Percentiles rank a stretch among this genome's conserved stretches.
Conservation (phyloP, 1,140 invertebrate species). For the Drosophila aff. region DNA sequence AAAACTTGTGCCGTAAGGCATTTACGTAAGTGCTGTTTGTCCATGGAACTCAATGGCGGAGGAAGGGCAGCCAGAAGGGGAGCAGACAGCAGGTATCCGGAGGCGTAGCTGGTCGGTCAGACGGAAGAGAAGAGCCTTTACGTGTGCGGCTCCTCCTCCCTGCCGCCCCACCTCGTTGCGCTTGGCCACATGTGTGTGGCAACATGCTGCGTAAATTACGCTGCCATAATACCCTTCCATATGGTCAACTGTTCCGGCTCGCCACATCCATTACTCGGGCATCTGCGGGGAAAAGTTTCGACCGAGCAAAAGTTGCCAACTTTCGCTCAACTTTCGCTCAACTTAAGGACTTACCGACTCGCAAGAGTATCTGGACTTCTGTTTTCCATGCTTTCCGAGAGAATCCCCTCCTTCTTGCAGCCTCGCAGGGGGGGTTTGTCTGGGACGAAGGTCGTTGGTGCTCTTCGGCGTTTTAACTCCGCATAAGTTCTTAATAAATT, state of each 20-base stretch:
- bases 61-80: background rate
- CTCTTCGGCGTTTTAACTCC: slow-evolving; percentile 54
- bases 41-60: slow-evolving; percentile 24
- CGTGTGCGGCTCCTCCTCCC: background rate
- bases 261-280: slow-evolving; percentile 28
- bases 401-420: background rate
- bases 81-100: slow-evolving; percentile 3
- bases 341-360: slow-evolving; percentile 28
- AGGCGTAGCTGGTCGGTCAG: slow-evolving; percentile 24
- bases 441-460: slow-evolving; percentile 21
- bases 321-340: slow-evolving; percentile 30
- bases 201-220: slow-evolving; percentile 64
- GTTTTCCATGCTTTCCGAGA: background rate
- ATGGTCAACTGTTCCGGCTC: slow-evolving; percentile 41
- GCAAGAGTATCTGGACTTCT: slow-evolving; percentile 51
- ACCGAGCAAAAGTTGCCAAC: slow-evolving; percentile 32
- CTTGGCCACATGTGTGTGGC: slow-evolving; percentile 61
- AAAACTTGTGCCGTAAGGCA: slow-evolving; percentile 67
- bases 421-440: slow-evolving; percentile 1
- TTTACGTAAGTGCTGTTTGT: slow-evolving; percentile 66
- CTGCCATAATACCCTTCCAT: slow-evolving; percentile 56
- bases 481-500: slow-evolving; percentile 67
- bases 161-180: slow-evolving; percentile 21
- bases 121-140: slow-evolving; percentile 24
- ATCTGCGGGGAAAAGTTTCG: slow-evolving; percentile 24